Evolutionary conservation across 2,888 invertebrate genomes (phyloP), one percentile per base, ranked within the genome.

Genomic region (Pemphredon lugubris): DNA sequence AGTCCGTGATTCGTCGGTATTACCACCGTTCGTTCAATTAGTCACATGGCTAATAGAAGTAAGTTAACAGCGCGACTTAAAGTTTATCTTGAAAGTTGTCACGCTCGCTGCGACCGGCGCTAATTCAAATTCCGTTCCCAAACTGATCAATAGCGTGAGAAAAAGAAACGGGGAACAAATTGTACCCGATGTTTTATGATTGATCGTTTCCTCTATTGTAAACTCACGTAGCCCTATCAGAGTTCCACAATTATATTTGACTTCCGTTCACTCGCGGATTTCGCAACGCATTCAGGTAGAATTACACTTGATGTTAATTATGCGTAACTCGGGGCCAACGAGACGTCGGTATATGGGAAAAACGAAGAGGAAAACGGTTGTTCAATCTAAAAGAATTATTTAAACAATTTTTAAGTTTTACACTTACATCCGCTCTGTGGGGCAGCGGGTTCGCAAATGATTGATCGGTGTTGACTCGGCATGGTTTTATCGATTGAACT

Each of bases 21-120:
- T 97, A 76, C 93, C 94, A 69, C 97, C 98, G 0, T 98, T 98
- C 90, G 96, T 97, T 9, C 96, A 97, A 85, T 93, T 98, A 47
- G 96, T 98, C 30, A 94, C 95, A 86, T 98, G 98, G 98, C 93
- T 98, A 53, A 95, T 97, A 83, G 93, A 95, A 93, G 97, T 97
- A 90, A 91, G 72, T 57, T 16, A 42, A 26, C 32, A 50, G 48
- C 16, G 26, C 2, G 1, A 7, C 18, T 47, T 47, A 34, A 34
- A 23, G 20, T 40, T 34, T 34, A 13, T 6, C 9, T 20, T 45
- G n/a, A 11, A 21, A 45, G 26, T 23, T n/a, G n/a, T n/a, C n/a
- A n/a, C n/a, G n/a, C n/a, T n/a, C n/a, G n/a, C n/a, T n/a, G n/a
- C n/a, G n/a, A n/a, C n/a, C n/a, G n/a, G n/a, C n/a, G n/a, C n/a